Percentiles rank a stretch among this genome's conserved stretches.
phyloP scores from a whole-genome alignment of 2,113 vertebrate species.

The Toxotes jaculatrix region DNA sequence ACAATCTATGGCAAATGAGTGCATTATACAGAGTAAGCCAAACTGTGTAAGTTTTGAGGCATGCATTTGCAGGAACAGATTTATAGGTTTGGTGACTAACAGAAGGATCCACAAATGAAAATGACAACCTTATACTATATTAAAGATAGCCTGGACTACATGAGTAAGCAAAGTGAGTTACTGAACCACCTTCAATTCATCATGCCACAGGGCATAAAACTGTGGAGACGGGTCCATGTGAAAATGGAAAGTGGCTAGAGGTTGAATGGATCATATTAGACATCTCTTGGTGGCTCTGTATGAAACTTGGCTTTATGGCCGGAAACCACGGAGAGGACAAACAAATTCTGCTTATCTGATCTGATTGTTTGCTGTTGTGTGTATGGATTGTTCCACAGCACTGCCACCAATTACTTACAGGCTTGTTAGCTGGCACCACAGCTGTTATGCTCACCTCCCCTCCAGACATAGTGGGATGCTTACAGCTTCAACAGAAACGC shows the following conservation, averaged over 20 bases:
- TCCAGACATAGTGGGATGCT: constrained; percentile 57
- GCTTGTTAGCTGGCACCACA: constrained; percentile 66
- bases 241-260: constrained; percentile 19
- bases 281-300: constrained; percentile 30
- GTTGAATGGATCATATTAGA: constrained; percentile 22
- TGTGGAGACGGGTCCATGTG: background rate
- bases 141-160: background rate
- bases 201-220: background rate
- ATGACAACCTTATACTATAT: background rate
- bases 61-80: background rate
- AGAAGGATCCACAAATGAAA: background rate
- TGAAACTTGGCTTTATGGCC: constrained; percentile 54
- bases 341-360: constrained; percentile 65
- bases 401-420: constrained; percentile 71
- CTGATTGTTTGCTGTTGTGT: constrained; percentile 65
- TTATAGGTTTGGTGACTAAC: background rate
- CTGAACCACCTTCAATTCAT: background rate
- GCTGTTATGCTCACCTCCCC: constrained; percentile 64
- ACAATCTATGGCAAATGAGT: background rate
- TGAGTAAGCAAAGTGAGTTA: background rate
- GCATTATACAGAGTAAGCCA: background rate
- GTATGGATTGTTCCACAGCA: constrained; percentile 63
- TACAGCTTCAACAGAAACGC: constrained; percentile 53
- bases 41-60: background rate
- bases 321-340: constrained; percentile 42